Evolutionary conservation across 2,888 invertebrate species (phyloP).

Genomic region (Stratiomys singularior): DNA sequence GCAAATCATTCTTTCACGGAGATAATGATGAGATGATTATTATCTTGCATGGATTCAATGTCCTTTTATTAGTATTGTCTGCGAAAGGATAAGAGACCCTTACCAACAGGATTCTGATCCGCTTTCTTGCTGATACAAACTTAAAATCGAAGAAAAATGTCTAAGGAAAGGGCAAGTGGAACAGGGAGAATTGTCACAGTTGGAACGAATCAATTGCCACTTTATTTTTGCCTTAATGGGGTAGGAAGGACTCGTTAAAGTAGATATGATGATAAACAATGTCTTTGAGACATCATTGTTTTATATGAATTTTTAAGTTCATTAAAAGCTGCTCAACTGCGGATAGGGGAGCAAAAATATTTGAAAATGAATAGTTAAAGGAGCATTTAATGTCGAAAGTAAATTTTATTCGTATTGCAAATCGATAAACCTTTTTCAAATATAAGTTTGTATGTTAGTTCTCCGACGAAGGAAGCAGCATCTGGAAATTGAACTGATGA

Average conservation of each 20-base stretch:
- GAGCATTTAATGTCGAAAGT: too few species aligned
- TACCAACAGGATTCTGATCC: background rate
- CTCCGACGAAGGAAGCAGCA: too few species aligned
- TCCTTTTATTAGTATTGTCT: constrained; percentile 34
- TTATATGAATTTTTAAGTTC: too few species aligned
- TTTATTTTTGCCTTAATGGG: background rate
- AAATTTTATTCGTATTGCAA: too few species aligned
- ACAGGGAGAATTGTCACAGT: background rate
- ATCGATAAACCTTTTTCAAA: too few species aligned
- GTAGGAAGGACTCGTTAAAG: background rate
- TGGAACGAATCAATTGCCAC: background rate
- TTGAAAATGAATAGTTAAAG: too few species aligned
- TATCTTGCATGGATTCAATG: background rate
- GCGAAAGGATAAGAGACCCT: constrained; percentile 1
- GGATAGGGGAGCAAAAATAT: too few species aligned
- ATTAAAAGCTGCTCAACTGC: too few species aligned
- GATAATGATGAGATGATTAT: constrained; percentile 36
- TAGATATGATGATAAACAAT: too few species aligned
- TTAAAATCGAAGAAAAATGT: background rate
- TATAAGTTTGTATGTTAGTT: too few species aligned
- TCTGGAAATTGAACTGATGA: too few species aligned
- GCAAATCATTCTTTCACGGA: constrained; percentile 1
- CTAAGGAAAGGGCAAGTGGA: background rate
- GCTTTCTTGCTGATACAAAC: background rate
- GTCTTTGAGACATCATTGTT: too few species aligned